Percentiles rank a stretch among this genome's conserved stretches.
These are phyloP conservation scores for Dolichoris vasculosae DNA, from an alignment of 1,140 invertebrate species.

Conservation along the genomic window DNA sequence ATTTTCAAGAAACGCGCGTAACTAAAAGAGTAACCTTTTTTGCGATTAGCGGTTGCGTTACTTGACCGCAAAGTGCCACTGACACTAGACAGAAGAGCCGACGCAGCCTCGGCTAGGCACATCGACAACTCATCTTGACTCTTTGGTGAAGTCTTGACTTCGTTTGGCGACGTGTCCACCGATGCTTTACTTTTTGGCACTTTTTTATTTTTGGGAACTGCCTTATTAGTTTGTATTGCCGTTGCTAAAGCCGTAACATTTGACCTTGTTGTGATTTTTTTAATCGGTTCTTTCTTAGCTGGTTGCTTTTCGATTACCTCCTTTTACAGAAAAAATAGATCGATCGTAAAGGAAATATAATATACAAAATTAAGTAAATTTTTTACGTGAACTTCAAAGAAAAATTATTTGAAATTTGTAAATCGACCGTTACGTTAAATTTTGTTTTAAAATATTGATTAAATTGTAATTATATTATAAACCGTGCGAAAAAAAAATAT, in stretches of 20 bases:
- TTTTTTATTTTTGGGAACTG: constrained; percentile 62
- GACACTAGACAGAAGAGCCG: constrained; percentile 62
- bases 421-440: background rate
- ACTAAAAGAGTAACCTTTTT: constrained; percentile 63
- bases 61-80: constrained; percentile 23
- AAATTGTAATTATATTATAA: background rate
- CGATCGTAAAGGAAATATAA: no score
- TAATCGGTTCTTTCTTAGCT: constrained; percentile 50
- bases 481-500: no score
- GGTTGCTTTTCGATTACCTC: constrained; percentile 42
- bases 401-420: no score
- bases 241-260: constrained; percentile 53
- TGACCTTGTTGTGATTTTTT: constrained; percentile 62
- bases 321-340: background rate
- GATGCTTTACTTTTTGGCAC: constrained; percentile 59
- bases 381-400: no score
- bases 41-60: constrained; percentile 60
- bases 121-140: constrained; percentile 65
- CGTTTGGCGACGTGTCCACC: constrained; percentile 53
- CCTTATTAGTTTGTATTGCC: constrained; percentile 44
- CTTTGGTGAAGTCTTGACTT: constrained; percentile 56
- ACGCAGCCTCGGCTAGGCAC: constrained; percentile 70
- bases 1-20: background rate
- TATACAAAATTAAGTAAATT: no score
- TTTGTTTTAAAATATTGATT: constrained; percentile 38